Evolutionary conservation across 2,113 vertebrate genomes (phyloP), one percentile per base, ranked within the genome.

Genomic region (Neomonachus schauinslandi): DNA sequence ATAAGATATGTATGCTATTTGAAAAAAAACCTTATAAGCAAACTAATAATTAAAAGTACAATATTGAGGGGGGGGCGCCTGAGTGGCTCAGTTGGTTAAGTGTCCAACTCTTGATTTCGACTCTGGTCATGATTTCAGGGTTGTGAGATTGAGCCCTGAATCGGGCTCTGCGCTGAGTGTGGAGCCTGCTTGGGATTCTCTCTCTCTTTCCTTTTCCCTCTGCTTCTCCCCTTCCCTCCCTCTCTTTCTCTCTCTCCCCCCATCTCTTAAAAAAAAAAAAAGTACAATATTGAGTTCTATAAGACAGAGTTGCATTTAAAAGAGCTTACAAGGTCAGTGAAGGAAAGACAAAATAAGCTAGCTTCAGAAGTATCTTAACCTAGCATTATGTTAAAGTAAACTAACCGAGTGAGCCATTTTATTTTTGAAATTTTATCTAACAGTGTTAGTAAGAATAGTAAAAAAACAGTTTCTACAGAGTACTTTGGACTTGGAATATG

Each of bases 381-480:
- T 86, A 51, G 39, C 16, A 89, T 89, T 94, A 85, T 63, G n/a
- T 87, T 76, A 59, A 65, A 57, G 61, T 91, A 72, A 42, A 33
- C 14, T 16, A 42, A 33, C 14, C 12, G 12, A 72, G 2, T 87
- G 39, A 80, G 42, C 39, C 14, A 18, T 90, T 97, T 97, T 53
- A 81, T 39, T 80, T 96, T 59, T 94, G 63, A 81, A 89, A 69
- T 88, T 90, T 91, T 83, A 55, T 63, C 16, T 72, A 22, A 74
- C 22, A 53, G 59, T 39, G 3, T 92, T 95, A 24, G 53, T 55
- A 67, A 67, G 31, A 77, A 84, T 71, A 59, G 26, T 33, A 26
- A 72, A 90, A 57, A 65, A 63, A 31, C 59, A 57, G 39, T 51
- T 89, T 46, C 31, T 46, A 33, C 21, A n/a, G 53, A 7, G 39